Conservation (phyloP, 2,888 invertebrate genomes). For the Macrosiphum euphorbiae region DNA sequence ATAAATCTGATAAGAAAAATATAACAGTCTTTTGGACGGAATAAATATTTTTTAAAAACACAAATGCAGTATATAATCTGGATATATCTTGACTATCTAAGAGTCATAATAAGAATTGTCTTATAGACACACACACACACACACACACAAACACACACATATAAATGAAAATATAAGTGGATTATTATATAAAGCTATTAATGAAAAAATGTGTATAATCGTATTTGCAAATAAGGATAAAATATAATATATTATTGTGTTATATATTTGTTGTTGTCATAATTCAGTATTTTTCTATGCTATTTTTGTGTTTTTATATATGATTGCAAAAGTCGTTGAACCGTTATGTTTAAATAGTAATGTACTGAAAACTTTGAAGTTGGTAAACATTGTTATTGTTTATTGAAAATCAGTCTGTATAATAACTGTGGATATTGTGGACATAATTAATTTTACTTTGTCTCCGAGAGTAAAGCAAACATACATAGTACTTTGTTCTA, state of each 20-base stretch:
- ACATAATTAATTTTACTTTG: background rate
- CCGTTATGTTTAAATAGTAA: background rate
- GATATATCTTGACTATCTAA: background rate
- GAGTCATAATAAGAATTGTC: constrained; percentile 19
- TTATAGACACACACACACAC: background rate
- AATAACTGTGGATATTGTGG: background rate
- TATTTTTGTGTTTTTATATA: background rate
- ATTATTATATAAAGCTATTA: background rate
- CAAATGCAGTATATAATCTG: constrained; percentile 20
- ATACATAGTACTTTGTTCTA: background rate
- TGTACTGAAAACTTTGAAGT: background rate
- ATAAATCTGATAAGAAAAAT: constrained; percentile 40
- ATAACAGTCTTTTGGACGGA: constrained; percentile 17
- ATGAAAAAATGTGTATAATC: background rate
- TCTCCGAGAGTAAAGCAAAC: background rate
- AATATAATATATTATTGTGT: background rate
- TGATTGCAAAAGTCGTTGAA: background rate
- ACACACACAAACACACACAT: too few species aligned
- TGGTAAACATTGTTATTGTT: constrained; percentile 19
- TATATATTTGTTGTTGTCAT: background rate
- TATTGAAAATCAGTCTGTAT: background rate
- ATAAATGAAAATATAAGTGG: background rate
- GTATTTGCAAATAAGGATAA: background rate
- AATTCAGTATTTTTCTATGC: background rate
- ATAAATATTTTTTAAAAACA: constrained; percentile 41